Evolutionary conservation across 2,113 vertebrate genomes (phyloP), one percentile per base, ranked within the genome.

Genomic region (Halichoeres trimaculatus): DNA sequence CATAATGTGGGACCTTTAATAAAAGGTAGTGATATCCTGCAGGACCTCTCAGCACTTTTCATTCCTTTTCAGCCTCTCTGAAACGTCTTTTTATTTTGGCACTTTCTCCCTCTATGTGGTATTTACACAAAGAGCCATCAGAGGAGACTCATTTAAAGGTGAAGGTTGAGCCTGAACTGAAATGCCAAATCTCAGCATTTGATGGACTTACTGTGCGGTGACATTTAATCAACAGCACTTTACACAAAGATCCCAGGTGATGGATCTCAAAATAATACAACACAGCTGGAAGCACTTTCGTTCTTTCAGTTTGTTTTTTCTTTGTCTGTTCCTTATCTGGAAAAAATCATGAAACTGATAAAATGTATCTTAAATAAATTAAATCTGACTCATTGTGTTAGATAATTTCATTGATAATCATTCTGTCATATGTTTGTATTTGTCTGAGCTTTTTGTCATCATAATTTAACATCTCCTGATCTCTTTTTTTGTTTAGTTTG

Each of bases 401-500:
- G 17, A 19, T 52, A 10, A 54, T 50, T 16, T n/a, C 26, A 19
- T 22, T 17, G 11, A 38, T 48, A 50, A 7, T 59, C 35, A 51
- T 30, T 13, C 30, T 41, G 11, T 24, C 22, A 52, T 23, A 22
- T 34, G 56, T 17, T 23, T 36, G 19, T 52, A 5, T 45, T 45
- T n/a, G 11, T 57, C 41, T 5, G 38, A 45, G 54, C 59, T 73
- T 34, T 53, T 57, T 48, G 20, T 26, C 17, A 30, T 59, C 36
- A 8, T 52, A 10, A 45, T 40, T 20, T n/a, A 30, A 14, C n/a
- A 20, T 55, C 9, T 52, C 40, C 11, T 58, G n/a, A 62, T 61
- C 71, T 40, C 14, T 34, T 53, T 40, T 4, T 34, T 17, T 30
- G n/a, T 12, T 1, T 80, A 95, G 96, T 96, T 95, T 76, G 96